phyloP scores from a whole-genome alignment of 2,797 vertebrate species.

The Chelon auratus region DNA sequence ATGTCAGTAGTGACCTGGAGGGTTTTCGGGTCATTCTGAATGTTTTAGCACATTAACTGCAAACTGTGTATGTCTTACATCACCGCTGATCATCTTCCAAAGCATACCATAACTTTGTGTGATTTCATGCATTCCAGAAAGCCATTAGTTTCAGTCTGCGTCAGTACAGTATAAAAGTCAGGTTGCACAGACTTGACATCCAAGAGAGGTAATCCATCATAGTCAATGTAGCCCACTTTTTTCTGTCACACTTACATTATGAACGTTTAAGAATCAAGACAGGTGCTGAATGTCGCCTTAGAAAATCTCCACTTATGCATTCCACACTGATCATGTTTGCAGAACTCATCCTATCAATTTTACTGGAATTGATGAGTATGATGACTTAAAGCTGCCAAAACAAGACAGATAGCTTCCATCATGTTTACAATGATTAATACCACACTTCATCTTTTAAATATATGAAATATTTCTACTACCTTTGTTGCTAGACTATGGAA shows the following conservation, averaged over 20 bases:
- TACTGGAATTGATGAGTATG: neutral
- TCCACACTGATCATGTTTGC: constrained; percentile 6
- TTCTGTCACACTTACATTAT: constrained; percentile 36
- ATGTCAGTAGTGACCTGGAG: constrained; percentile 21
- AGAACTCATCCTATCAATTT: neutral
- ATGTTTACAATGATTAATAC: neutral
- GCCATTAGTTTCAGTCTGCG: constrained; percentile 42
- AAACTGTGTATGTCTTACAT: constrained; percentile 41
- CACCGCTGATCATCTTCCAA: constrained; percentile 26
- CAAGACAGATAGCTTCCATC: neutral
- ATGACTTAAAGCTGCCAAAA: neutral
- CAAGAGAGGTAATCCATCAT: constrained; percentile 54
- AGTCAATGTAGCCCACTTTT: constrained; percentile 22
- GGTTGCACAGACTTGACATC: constrained; percentile 29
- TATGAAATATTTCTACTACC: neutral
- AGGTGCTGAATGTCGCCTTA: constrained; percentile 30
- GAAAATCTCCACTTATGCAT: constrained; percentile 10
- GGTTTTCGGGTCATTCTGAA: constrained; percentile 34
- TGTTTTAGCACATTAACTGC: constrained; percentile 43
- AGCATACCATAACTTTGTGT: constrained; percentile 24
- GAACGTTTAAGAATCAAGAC: constrained; percentile 2
- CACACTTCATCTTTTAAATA: neutral
- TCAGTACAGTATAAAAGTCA: constrained; percentile 37
- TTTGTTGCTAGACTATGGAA: no score
- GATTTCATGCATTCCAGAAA: constrained; percentile 34